Conservation (phyloP, 30 jellyfish, hydroid and myxozoan species). For the Sanderia malayensis region DNA sequence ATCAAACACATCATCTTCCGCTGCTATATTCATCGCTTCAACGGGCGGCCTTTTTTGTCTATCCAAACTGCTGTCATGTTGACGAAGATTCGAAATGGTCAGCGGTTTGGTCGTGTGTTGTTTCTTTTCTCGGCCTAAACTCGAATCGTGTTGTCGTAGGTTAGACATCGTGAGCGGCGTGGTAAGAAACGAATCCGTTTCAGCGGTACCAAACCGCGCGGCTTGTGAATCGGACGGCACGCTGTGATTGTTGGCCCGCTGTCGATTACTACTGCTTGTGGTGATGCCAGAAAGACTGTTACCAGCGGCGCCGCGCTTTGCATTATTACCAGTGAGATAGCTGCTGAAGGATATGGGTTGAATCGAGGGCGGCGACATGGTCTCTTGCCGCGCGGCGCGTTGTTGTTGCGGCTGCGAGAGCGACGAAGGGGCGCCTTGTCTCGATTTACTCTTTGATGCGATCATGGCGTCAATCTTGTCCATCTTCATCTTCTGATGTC, state of each 20-base stretch:
- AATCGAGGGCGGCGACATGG: constrained; percentile 69
- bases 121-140: constrained; percentile 87
- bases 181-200: constrained; percentile 59
- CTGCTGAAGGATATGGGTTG: constrained; percentile 90
- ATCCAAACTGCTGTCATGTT: constrained; percentile 95
- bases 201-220: constrained; percentile 62
- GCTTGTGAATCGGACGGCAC: constrained; percentile 35
- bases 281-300: constrained; percentile 69
- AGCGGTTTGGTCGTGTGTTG: constrained; percentile 74
- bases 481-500: constrained; percentile 67
- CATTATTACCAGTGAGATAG: constrained; percentile 73
- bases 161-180: constrained; percentile 93
- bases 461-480: constrained; percentile 92
- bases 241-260: constrained; percentile 40
- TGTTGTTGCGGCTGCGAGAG: constrained; percentile 63
- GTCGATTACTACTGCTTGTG: constrained; percentile 53
- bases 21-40: neutral
- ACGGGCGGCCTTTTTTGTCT: constrained; percentile 56
- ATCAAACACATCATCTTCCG: constrained; percentile 35
- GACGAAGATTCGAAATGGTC: constrained; percentile 78
- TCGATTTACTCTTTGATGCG: constrained; percentile 72
- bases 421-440: constrained; percentile 45
- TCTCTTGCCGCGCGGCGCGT: constrained; percentile 63
- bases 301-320: constrained; percentile 72
- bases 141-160: constrained; percentile 86